These are phyloP conservation scores for Drosophila takahashii DNA, from an alignment of 1,140 invertebrate species.

Conservation along the genomic window DNA sequence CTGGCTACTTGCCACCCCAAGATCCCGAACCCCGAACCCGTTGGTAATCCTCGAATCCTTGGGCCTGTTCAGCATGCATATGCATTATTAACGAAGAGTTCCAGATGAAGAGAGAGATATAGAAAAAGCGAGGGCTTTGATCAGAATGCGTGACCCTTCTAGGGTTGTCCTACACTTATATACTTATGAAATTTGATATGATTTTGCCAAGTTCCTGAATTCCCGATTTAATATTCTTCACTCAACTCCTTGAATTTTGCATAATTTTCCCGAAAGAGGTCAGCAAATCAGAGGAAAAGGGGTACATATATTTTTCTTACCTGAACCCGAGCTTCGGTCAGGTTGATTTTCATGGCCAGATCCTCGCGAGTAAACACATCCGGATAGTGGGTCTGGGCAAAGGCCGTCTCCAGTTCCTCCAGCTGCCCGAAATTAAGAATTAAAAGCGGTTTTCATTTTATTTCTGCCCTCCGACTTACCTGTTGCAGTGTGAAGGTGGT, in stretches of 20 bases:
- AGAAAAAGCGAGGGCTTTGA: conserved; percentile 54
- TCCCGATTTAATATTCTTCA: conserved; percentile 20
- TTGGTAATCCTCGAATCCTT: conserved; percentile 39
- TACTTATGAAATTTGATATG: conserved; percentile 82
- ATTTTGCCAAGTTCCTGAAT: conserved; percentile 47
- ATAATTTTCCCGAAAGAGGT: neutral
- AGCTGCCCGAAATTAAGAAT: conserved; percentile 86
- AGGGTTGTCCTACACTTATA: conserved; percentile 41
- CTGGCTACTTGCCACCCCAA: conserved; percentile 26
- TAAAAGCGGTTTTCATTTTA: conserved; percentile 18
- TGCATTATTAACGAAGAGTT: conserved; percentile 66
- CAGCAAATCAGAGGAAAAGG: neutral
- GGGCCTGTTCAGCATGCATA: conserved; percentile 55
- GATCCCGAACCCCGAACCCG: conserved; percentile 21
- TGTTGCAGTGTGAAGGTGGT: conserved; percentile 99
- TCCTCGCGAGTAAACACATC: conserved; percentile 99
- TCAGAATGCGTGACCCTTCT: conserved; percentile 68
- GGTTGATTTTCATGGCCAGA: conserved; percentile 98
- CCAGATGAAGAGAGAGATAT: conserved; percentile 3
- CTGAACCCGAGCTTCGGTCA: conserved; percentile 98
- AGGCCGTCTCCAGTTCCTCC: conserved; percentile 98
- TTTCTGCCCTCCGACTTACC: conserved; percentile 85
- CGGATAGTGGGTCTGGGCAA: conserved; percentile 98
- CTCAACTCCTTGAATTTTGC: neutral
- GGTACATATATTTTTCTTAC: conserved; percentile 86